Base-by-base conservation (phyloP, 1,140 invertebrate genomes). In the Wasmannia auropunctata region DNA sequence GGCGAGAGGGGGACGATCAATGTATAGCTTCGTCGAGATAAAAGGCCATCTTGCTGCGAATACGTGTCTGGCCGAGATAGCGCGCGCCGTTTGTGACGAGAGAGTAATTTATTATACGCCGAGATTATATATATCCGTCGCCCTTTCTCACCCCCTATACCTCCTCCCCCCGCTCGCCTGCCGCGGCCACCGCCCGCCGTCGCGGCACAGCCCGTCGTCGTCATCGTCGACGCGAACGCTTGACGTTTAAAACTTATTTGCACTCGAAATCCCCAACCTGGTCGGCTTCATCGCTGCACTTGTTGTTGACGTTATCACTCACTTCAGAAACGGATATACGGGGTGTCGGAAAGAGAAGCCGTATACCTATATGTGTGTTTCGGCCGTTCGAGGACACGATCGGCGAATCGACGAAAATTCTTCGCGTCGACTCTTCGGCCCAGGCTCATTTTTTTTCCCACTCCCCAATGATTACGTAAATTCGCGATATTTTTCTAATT, bases 51-150 rank as follows among this genome's bases (percentile, higher is more conserved):
- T 91, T 83, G 86, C 85, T 86, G 77, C 86, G 77, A 84, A 91
- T n/a, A n/a, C 88, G 86, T 91, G 92, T 93, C 92, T 93, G 91
- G 83, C 69, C 69, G 91, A 87, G 92, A 94, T 94, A 93, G 89
- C 88, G 86, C 88, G 85, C 80, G 69, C 79, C 84, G 85, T 84
- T 86, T 89, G 87, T 77, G 90, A 87, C 87, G 76, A 65, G 63
- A 65, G 63, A 80, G 69, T 93, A 92, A 93, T 93, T 94, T 94
- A 93, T 93, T 93, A 88, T 60, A 65, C 56, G 28, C 40, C 58
- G 86, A 89, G 89, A 92, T 92, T 83, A 91, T 81, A 76, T 89
- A 83, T 86, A 8, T 88, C 85, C 86, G 22, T 46, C 63, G 37
- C 22, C 19, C 63, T 67, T 40, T 19, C 37, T 43, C 6, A 43